Evolutionary conservation across 1,140 invertebrate species (phyloP).

Genomic region (Argopecten irradians): DNA sequence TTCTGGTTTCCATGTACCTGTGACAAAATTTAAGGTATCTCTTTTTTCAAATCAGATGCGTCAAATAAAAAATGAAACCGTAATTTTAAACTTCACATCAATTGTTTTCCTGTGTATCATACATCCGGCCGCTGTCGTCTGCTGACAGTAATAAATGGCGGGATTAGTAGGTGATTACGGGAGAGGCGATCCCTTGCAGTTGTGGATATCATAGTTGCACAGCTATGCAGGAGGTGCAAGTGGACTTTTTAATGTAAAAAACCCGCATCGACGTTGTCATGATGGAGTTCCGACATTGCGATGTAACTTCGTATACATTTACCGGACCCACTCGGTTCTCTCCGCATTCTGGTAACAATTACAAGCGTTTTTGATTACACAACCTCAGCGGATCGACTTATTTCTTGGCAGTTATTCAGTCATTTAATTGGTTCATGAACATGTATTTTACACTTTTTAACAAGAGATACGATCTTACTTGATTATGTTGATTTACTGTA

Average conservation of each 20-base stretch:
- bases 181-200: not conserved
- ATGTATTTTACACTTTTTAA: not conserved
- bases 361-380: not conserved
- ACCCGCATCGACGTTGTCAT: not conserved
- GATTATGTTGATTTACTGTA: not conserved
- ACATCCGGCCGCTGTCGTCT: not conserved
- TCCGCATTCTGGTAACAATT: not conserved
- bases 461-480: not conserved
- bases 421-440: not conserved
- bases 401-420: not conserved
- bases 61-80: not conserved
- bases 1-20: not conserved
- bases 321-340: not conserved
- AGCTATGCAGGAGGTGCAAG: not conserved
- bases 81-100: not conserved
- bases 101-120: not conserved
- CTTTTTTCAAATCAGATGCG: not conserved
- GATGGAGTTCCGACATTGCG: not conserved
- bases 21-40: not conserved
- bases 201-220: not conserved
- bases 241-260: not conserved
- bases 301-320: not conserved
- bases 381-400: not conserved
- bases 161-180: not conserved
- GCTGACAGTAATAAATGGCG: not conserved